These are phyloP conservation scores for Magallana ariakensis DNA, from an alignment of 1,140 invertebrate genomes.

Conservation along the genomic window DNA sequence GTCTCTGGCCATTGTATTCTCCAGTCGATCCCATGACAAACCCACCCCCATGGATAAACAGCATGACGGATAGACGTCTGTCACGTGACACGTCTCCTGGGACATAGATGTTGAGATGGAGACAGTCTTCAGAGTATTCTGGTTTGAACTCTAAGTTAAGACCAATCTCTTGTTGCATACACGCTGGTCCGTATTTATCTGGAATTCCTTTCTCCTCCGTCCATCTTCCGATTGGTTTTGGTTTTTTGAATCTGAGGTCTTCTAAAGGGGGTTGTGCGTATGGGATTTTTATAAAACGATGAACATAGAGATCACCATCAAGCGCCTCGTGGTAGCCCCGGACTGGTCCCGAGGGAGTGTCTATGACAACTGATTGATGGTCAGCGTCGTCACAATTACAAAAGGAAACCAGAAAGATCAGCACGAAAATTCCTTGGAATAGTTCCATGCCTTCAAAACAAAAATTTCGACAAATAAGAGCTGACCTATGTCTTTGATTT, in stretches of 20 bases:
- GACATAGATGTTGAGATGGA: constrained; percentile 92
- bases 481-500: too few relatives aligned
- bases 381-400: not conserved
- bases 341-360: not conserved
- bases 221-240: not conserved
- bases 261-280: not conserved
- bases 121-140: constrained; percentile 91
- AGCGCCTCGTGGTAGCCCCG: not conserved
- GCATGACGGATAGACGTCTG: constrained; percentile 86
- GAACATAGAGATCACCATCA: not conserved
- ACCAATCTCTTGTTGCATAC: constrained; percentile 26
- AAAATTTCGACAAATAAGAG: not conserved
- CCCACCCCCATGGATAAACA: constrained; percentile 97
- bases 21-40: constrained; percentile 93
- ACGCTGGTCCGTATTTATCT: not conserved
- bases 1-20: constrained; percentile 89
- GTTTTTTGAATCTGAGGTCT: not conserved
- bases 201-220: not conserved
- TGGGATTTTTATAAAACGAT: not conserved
- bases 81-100: constrained; percentile 80
- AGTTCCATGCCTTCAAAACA: not conserved
- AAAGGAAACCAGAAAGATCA: not conserved
- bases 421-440: not conserved
- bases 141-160: not conserved
- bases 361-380: not conserved